phyloP scores from a whole-genome alignment of 2,888 invertebrate genomes.

The Acanthosepion lycidas region DNA sequence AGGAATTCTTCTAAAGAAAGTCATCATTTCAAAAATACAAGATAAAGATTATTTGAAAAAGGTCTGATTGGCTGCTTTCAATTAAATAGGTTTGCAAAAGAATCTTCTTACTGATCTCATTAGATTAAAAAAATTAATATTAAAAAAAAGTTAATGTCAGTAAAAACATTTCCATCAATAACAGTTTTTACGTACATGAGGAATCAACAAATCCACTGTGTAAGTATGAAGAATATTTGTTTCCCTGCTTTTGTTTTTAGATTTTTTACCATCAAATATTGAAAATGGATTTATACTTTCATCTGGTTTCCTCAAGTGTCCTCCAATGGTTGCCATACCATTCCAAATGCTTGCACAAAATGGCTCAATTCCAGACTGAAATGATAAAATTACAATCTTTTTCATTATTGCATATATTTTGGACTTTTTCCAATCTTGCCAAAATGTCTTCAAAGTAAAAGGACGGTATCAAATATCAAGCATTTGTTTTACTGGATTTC shows the following conservation, averaged over 20 bases:
- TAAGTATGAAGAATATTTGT: conserved; percentile 53
- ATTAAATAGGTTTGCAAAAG: no score
- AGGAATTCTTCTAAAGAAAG: no score
- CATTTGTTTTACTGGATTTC: no score
- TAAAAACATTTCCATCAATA: not conserved
- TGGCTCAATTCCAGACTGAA: conserved; percentile 65
- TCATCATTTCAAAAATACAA: no score
- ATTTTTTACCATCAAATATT: conserved; percentile 57
- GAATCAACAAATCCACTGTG: conserved; percentile 62
- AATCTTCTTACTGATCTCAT: no score
- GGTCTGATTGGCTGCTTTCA: no score
- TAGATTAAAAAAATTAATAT: no score
- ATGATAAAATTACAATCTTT: conserved; percentile 40
- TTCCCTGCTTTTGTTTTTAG: conserved; percentile 59
- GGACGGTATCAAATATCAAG: no score
- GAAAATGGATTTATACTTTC: conserved; percentile 59
- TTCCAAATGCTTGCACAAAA: conserved; percentile 63
- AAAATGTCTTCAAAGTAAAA: no score
- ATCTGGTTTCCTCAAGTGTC: conserved; percentile 80
- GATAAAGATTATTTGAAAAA: no score
- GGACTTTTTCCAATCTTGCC: not conserved
- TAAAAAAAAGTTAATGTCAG: not conserved
- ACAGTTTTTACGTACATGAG: conserved; percentile 56
- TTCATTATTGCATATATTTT: not conserved
- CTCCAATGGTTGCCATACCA: conserved; percentile 84